phyloP scores from a whole-genome alignment of 2,113 vertebrate genomes.

The Mirza zaza region DNA sequence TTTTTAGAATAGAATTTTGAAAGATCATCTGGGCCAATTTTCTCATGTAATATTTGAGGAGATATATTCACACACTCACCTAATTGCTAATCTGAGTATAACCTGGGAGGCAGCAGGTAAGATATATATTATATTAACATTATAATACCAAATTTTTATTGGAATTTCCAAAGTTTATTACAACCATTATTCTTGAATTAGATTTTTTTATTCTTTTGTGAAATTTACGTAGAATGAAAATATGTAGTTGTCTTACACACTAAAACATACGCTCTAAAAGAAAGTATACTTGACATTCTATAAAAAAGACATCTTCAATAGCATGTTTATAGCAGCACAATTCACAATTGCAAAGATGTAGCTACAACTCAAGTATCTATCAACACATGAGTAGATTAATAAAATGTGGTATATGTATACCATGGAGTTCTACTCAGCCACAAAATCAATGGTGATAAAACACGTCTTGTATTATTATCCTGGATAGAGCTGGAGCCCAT shows the following conservation, averaged over 20 bases:
- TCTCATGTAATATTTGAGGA: neutral
- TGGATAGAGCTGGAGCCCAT: no score
- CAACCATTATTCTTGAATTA: neutral
- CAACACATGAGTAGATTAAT: no score
- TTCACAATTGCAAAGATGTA: no score
- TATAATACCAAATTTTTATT: neutral
- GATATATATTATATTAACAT: neutral
- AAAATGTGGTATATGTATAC: no score
- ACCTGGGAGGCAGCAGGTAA: neutral
- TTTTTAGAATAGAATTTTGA: slow-evolving; percentile 9
- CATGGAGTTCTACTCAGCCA: no score
- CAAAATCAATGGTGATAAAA: no score
- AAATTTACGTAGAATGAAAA: slow-evolving; percentile 15
- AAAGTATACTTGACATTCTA: neutral
- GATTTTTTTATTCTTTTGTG: neutral
- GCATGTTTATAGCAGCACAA: no score
- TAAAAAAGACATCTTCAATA: no score
- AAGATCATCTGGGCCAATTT: neutral
- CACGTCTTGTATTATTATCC: no score
- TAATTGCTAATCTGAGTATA: neutral
- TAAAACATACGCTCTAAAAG: neutral
- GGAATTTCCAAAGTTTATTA: neutral
- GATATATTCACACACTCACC: neutral
- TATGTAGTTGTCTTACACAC: neutral
- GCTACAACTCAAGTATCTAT: no score